These are phyloP conservation scores for Oxyteleia sp. DNA, from an alignment of 2,888 invertebrate genomes.

Conservation along the genomic window DNA sequence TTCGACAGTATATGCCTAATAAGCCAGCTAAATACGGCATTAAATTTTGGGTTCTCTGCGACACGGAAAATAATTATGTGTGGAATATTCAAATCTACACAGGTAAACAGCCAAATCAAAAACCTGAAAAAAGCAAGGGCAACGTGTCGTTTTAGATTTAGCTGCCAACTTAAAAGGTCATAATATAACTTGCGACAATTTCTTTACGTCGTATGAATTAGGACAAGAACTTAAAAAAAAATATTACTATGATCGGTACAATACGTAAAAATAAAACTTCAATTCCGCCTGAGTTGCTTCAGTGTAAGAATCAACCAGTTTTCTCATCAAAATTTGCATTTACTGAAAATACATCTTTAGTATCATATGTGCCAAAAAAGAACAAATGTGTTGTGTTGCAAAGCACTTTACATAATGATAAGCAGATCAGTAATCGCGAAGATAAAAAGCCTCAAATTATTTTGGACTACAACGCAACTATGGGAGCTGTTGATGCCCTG, in stretches of 20 bases:
- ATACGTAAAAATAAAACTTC: slow-evolving; percentile 14
- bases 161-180: slow-evolving; percentile 1
- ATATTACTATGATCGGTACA: slow-evolving; percentile 9
- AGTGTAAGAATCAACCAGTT: not conserved
- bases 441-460: slow-evolving; percentile 28
- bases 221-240: slow-evolving; percentile 13
- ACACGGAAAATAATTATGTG: slow-evolving; percentile 15
- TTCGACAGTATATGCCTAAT: slow-evolving; percentile 6
- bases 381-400: not conserved
- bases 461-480: slow-evolving; percentile 18
- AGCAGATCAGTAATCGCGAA: slow-evolving; percentile 7
- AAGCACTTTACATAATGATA: slow-evolving; percentile 12
- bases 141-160: slow-evolving; percentile 13
- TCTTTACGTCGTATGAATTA: slow-evolving; percentile 10
- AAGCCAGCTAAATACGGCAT: slow-evolving; percentile 13
- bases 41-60: slow-evolving; percentile 14
- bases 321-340: slow-evolving; percentile 2
- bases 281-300: slow-evolving; percentile 2
- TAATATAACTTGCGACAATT: slow-evolving; percentile 13
- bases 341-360: not conserved
- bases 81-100: not conserved
- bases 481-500: slow-evolving; percentile 23
- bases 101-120: not conserved
- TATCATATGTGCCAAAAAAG: not conserved
- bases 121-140: slow-evolving; percentile 2